Evolutionary conservation across 1,140 invertebrate species (phyloP), one percentile per base, ranked within the genome.

Genomic region (Stenopsyche tienmushanensis): DNA sequence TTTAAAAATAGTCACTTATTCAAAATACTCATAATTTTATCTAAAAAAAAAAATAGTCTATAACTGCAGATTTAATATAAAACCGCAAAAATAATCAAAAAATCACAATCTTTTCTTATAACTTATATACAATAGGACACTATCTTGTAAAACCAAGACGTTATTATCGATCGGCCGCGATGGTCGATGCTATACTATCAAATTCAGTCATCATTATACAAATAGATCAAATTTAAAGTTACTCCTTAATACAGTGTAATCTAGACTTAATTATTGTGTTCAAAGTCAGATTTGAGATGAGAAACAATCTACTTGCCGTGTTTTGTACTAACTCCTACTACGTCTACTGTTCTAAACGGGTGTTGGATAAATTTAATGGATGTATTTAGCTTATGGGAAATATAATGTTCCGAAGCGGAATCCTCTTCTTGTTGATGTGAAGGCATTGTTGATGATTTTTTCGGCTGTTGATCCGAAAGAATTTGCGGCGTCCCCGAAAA

Each of bases 111-210:
- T 59, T 65, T 62, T 55, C 44, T 63, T 65, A 65, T 39, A 57
- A 65, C 18, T 23, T 53, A 53, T 15, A 53, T 26, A 53, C 24
- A 53, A 70, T 70, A 70, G 69, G 69, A 70, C 69, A 64, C 50
- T 67, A 66, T 70, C 69, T 70, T 70, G 69, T 70, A 70, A 62
- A 70, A 70, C 69, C 69, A 70, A 70, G 69, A 70, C 62, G 25
- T 55, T 57, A 49, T 64, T 55, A 26, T 29, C 55, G 65, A 70
- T 57, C 50, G 64, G 62, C 65, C 44, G 49, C 65, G 24, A 7
- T 29, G 23, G 65, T 57, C 58, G 60, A 70, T 70, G 29, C 54
- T 53, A 47, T 64, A 66, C 42, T 54, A 67, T 64, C 57, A 26
- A 69, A 67, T 70, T 70, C 69, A 70, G 69, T 70, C 69, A 65